These are phyloP conservation scores for Carcina quercana DNA, from an alignment of 2,888 invertebrate species.

Conservation along the genomic window DNA sequence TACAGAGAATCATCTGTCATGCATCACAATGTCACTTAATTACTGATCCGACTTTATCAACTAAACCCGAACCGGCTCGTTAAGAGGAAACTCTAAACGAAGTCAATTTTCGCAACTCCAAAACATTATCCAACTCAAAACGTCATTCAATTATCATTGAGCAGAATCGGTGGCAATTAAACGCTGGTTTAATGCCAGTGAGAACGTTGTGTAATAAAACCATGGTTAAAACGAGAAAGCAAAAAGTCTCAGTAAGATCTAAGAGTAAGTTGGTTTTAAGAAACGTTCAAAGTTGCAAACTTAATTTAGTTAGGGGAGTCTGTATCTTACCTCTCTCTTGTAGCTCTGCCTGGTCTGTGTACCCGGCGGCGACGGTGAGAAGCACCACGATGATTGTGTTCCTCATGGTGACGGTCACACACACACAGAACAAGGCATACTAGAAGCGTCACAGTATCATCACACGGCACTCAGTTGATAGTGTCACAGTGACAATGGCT, in stretches of 20 bases:
- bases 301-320: slow-evolving; percentile 10
- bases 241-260: slow-evolving; percentile 5
- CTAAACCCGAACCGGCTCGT: too few species aligned
- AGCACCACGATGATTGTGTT: slow-evolving; percentile 29
- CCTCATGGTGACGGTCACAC: slow-evolving; percentile 40
- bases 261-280: slow-evolving; percentile 11
- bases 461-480: slow-evolving; percentile 12
- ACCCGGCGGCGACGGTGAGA: slow-evolving; percentile 22
- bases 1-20: too few species aligned
- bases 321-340: slow-evolving; percentile 58
- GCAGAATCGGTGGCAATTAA: slow-evolving; percentile 4
- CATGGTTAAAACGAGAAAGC: slow-evolving; percentile 6
- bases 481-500: slow-evolving; percentile 12
- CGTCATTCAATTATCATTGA: slow-evolving; percentile 7
- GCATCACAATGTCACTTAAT: too few species aligned
- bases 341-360: slow-evolving; percentile 43
- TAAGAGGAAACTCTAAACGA: too few species aligned
- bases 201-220: slow-evolving; percentile 9
- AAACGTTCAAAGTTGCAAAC: slow-evolving; percentile 10
- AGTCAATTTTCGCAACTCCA: too few species aligned
- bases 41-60: too few species aligned
- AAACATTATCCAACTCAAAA: too few species aligned
- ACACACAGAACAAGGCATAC: slow-evolving; percentile 36
- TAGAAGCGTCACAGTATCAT: slow-evolving; percentile 32
- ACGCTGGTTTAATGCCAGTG: slow-evolving; percentile 5